phyloP scores from a whole-genome alignment of 30 jellyfish, hydroid and myxozoan genomes.

The Cassiopea andromeda region DNA sequence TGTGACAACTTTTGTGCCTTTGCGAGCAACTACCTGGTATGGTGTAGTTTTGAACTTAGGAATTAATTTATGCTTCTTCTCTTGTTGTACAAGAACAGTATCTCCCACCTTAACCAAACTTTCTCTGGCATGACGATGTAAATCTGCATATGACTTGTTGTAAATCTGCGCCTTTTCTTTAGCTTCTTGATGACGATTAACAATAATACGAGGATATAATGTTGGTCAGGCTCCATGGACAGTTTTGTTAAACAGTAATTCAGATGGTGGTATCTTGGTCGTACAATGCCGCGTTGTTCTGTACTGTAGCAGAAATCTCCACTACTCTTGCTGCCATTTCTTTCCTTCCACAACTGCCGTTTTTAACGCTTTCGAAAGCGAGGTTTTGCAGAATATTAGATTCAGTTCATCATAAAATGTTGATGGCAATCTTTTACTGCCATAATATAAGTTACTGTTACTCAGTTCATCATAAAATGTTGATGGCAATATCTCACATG shows the following conservation, averaged over 20 bases:
- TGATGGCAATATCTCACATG: too few species aligned
- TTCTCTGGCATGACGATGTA: conserved; percentile 43
- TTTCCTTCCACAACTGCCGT: conserved; percentile 51
- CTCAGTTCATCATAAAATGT: too few species aligned
- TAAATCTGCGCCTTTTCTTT: conserved; percentile 6
- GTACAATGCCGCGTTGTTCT: conserved; percentile 61
- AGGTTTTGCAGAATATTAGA: too few species aligned
- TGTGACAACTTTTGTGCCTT: too few species aligned
- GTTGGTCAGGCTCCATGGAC: conserved; percentile 54
- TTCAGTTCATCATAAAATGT: too few species aligned
- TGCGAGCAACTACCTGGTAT: too few species aligned
- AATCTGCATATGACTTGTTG: conserved; percentile 40
- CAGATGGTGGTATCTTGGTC: conserved; percentile 42
- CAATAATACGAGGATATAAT: conserved; percentile 5
- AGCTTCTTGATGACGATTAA: conserved; percentile 47
- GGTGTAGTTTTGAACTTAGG: too few species aligned
- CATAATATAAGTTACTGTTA: too few species aligned
- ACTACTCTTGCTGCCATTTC: conserved; percentile 66
- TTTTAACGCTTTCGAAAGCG: conserved; percentile 27
- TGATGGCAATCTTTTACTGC: too few species aligned
- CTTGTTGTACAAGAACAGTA: too few species aligned
- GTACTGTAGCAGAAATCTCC: conserved; percentile 30
- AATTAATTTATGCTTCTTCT: too few species aligned
- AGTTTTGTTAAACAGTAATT: conserved; percentile 45
- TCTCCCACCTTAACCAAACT: conserved; percentile 34